Evolutionary conservation across 2,888 invertebrate species (phyloP).

Genomic region (Nephrotoma flavescens): DNA sequence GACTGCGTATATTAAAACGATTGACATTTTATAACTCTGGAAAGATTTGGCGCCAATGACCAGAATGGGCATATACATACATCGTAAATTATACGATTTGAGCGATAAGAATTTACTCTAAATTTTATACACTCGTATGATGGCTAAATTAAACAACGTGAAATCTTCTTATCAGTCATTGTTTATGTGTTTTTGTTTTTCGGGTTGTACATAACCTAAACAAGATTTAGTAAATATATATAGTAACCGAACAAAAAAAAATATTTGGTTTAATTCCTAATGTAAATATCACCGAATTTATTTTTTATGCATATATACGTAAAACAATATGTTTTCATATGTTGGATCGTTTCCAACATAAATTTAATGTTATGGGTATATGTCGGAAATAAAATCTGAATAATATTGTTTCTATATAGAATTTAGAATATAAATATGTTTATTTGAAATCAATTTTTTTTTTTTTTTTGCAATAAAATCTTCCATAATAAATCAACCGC

Average conservation of each 20-base stretch:
- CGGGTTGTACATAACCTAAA: background rate
- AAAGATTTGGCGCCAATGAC: background rate
- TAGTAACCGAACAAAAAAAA: background rate
- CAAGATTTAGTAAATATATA: too few species aligned
- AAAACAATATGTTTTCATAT: background rate
- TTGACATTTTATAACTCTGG: background rate
- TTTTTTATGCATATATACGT: background rate
- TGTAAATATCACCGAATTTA: background rate
- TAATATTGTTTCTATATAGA: background rate
- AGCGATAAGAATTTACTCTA: background rate
- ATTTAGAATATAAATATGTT: background rate
- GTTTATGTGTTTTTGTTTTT: background rate
- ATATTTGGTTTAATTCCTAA: background rate
- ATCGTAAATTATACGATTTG: background rate
- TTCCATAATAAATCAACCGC: background rate
- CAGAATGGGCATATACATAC: background rate
- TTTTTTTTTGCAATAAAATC: background rate
- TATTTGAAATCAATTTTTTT: background rate
- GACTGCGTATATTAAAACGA: background rate
- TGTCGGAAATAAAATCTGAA: background rate
- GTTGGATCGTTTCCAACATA: background rate
- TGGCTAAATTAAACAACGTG: background rate
- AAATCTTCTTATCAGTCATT: background rate
- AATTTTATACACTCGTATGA: background rate
- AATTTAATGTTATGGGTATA: background rate